Evolutionary conservation across 2,888 invertebrate genomes (phyloP).

Genomic region (Nomada ruficornis): DNA sequence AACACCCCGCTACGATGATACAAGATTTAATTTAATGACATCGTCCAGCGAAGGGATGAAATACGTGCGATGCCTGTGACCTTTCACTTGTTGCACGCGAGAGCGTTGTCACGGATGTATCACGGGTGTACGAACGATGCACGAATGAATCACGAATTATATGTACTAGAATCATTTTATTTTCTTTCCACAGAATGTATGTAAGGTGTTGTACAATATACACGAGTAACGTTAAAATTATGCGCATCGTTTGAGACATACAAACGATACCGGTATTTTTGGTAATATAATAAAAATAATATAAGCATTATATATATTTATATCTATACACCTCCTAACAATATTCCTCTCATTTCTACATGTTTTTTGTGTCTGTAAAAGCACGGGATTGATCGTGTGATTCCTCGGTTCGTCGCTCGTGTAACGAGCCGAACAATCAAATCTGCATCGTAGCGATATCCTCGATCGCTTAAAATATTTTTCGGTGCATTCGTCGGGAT

Average conservation of each 20-base stretch:
- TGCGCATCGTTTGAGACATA: slow-evolving; percentile 6
- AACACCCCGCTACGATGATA: neutral
- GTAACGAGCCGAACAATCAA: neutral
- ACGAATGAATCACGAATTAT: neutral
- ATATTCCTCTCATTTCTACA: slow-evolving; percentile 17
- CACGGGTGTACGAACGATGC: no score
- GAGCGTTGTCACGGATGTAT: neutral
- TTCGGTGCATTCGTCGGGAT: neutral
- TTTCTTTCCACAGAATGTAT: slow-evolving; percentile 13
- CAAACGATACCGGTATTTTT: slow-evolving; percentile 33
- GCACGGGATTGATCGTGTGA: neutral
- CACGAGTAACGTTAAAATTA: slow-evolving; percentile 34
- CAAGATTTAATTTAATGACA: slow-evolving; percentile 1
- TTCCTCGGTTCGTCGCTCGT: neutral
- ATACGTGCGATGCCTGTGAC: neutral
- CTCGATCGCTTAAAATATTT: neutral
- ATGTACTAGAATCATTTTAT: slow-evolving; percentile 15
- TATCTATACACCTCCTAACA: slow-evolving; percentile 46
- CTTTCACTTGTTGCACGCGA: slow-evolving; percentile 56
- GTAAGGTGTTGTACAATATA: slow-evolving; percentile 33
- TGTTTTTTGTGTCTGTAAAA: slow-evolving; percentile 2
- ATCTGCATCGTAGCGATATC: neutral
- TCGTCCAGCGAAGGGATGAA: neutral
- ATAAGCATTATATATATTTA: slow-evolving; percentile 45
- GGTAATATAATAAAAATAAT: slow-evolving; percentile 56